phyloP scores from a whole-genome alignment of 2,888 invertebrate genomes.

The Nyleta sp. region DNA sequence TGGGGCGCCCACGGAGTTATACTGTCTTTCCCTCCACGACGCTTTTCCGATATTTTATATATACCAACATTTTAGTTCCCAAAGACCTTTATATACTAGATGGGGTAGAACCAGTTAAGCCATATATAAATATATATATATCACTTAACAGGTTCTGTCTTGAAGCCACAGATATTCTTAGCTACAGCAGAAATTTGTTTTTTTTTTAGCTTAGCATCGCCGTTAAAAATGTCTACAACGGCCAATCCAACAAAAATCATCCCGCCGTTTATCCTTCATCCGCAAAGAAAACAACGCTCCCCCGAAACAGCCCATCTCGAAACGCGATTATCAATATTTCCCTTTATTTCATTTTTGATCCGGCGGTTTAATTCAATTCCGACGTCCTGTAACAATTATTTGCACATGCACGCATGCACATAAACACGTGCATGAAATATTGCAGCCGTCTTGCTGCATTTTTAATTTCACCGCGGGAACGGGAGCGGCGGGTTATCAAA shows the following conservation, averaged over 20 bases:
- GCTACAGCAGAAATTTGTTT: no score
- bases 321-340: conserved; percentile 54
- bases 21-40: no score
- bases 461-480: conserved; percentile 39
- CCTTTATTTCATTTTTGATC: conserved; percentile 55
- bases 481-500: conserved; percentile 27
- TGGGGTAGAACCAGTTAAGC: no score
- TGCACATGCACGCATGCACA: conserved; percentile 26
- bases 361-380: conserved; percentile 49
- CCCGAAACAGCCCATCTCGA: background rate
- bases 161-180: no score
- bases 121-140: no score
- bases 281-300: conserved; percentile 40
- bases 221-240: no score
- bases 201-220: no score
- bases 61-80: no score
- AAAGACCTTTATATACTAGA: no score
- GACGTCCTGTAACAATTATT: conserved; percentile 49
- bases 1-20: no score
- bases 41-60: no score
- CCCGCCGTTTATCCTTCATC: conserved; percentile 21
- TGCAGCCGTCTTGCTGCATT: conserved; percentile 39
- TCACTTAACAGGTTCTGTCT: no score
- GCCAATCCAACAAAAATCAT: conserved; percentile 43
- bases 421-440: conserved; percentile 5